Base-by-base conservation (phyloP, 1,140 invertebrate species). In the Drosophila simulans region DNA sequence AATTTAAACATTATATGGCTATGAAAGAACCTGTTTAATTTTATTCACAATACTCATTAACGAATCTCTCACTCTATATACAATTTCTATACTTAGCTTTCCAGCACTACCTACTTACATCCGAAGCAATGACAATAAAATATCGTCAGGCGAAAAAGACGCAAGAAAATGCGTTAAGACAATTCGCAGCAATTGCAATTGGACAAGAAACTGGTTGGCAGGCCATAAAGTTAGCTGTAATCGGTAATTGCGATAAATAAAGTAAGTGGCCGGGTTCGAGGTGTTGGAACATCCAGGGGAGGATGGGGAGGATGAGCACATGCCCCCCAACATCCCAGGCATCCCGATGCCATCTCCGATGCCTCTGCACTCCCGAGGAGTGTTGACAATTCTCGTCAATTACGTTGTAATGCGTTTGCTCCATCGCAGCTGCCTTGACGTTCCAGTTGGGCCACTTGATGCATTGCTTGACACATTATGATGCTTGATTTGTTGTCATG, bases 391-490 rank as follows among this genome's bases (percentile, higher is more conserved):
- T 77, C 69, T 80, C 84, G 73, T 80, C 89, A 89, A 89, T 91
- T 91, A 91, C 84, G 73, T 89, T 85, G 81, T 91, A 85, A 82
- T 91, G 86, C 73, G 69, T 80, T 77, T 81, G 73, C 31, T 31
- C 40, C 62, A 68, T 48, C 55, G 42, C 48, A 39, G 42, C 27
- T 25, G 72, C 40, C 48, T 53, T 31, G 53, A 66, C 64, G 55
- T 57, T 66, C 66, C 83, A 75, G 68, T 82, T 88, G 58, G 46
- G 49, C 63, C 69, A 80, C 72, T 88, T 88, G 79, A 89, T 81
- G 84, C 83, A 88, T 88, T 80, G 84, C 80, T 83, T 88, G 83
- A 89, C 84, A 88, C 83, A 89, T 88, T 88, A 88, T 88, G 83
- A 88, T 88, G 83, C 84, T 88, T 88, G 83, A 88, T 88, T 88